Base-by-base conservation (phyloP, 2,113 vertebrate genomes). In the Cyprinodon variegatus region DNA sequence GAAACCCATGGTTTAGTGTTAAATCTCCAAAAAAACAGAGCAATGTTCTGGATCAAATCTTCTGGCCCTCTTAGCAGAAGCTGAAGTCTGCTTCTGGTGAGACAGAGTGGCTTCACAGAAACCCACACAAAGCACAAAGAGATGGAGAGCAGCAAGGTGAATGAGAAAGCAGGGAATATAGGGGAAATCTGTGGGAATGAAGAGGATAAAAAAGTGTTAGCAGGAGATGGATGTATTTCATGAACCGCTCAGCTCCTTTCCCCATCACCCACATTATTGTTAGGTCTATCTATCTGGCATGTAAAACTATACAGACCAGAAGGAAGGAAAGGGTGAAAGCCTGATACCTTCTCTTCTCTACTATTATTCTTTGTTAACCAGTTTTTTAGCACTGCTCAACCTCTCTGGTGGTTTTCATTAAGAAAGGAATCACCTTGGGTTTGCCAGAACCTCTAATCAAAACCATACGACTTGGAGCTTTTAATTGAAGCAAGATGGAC, bases 401-500 rank as follows among this genome's bases (percentile, higher is more conserved):
- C 88, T 89, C 89, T 91, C 90, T 88, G 89, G 91, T 94, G 94
- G 91, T 95, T 95, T 94, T 93, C 90, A 94, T 94, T 93, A 94
- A 88, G 90, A 92, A 94, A 94, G 91, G 93, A 95, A 94, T 94
- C 94, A 95, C 94, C 94, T 94, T 91, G 86, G 89, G 87, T 93
- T 92, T 94, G 93, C 92, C 89, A 95, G 92, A 87, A 88, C 89
- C 86, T 77, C 76, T 92, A 91, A 95, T 95, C 92, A 93, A 92
- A 94, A 88, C 89, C 94, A 95, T 91, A 92, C 83, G 81, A 86
- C 74, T 89, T 86, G 76, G 78, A 92, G 87, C 84, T 92, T 93
- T 93, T 95, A 95, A 95, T 94, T 93, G 88, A 92, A 94, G 70
- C 94, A 95, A 95, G 94, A 92, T 95, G 94, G 94, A 95, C 94